These are phyloP conservation scores for Pygathrix nemaeus DNA, from an alignment of 2,113 vertebrate species.

Conservation along the genomic window DNA sequence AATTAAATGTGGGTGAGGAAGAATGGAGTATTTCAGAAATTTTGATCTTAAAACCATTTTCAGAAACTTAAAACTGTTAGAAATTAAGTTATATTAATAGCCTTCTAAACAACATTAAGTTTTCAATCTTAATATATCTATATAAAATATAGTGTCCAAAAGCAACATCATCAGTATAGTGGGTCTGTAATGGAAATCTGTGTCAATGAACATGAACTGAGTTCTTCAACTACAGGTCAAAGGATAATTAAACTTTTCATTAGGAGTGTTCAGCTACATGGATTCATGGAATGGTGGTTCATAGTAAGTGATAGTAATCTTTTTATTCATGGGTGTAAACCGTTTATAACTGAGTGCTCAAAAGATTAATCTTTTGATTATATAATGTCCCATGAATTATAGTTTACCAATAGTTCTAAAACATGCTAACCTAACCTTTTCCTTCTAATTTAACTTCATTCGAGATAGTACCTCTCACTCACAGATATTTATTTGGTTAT, in stretches of 20 bases:
- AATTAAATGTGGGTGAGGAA: slow-evolving; percentile 8
- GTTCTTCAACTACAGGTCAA: background rate
- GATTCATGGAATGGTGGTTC: background rate
- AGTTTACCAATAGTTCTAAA: slow-evolving; percentile 44
- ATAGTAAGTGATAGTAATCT: background rate
- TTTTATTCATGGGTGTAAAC: slow-evolving; percentile 16
- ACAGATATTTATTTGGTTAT: background rate
- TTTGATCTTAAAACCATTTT: slow-evolving; percentile 25
- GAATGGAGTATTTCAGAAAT: slow-evolving; percentile 34
- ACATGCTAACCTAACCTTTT: background rate
- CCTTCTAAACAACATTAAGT: background rate
- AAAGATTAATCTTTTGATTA: background rate
- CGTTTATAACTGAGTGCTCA: background rate
- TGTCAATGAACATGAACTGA: background rate
- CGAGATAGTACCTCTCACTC: background rate
- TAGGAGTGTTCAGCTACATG: background rate
- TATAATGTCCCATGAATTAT: slow-evolving; percentile 5
- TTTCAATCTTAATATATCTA: slow-evolving; percentile 7
- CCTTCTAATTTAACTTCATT: background rate
- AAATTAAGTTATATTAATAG: background rate
- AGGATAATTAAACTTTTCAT: slow-evolving; percentile 25
- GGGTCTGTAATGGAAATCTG: background rate
- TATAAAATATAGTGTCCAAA: background rate
- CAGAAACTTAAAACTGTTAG: slow-evolving; percentile 7
- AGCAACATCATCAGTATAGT: background rate